Evolutionary conservation across 2,888 invertebrate genomes (phyloP).

Genomic region (Aphelenchoides bicaudatus): DNA sequence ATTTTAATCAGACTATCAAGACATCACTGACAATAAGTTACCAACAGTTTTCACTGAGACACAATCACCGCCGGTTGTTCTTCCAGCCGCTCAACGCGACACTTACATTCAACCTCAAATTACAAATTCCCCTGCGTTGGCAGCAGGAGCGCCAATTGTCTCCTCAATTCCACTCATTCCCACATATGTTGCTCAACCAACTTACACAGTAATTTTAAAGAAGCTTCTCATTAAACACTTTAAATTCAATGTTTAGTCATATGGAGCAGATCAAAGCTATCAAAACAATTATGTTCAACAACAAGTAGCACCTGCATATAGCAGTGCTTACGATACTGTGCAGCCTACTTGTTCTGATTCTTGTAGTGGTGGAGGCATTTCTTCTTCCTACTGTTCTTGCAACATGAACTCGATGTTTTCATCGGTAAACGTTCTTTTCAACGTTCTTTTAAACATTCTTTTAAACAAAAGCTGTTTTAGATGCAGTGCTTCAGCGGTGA

Average conservation of each 20-base stretch:
- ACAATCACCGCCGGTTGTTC: not conserved
- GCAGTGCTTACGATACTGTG: constrained; percentile 5
- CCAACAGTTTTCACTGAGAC: constrained; percentile 13
- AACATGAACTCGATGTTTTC: constrained; percentile 20
- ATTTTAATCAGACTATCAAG: not conserved
- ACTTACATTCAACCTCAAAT: too few species aligned
- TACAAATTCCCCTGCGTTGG: too few species aligned
- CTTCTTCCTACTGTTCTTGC: constrained; percentile 2
- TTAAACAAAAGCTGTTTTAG: too few species aligned
- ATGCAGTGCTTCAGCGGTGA: constrained; percentile 58
- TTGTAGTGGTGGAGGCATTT: too few species aligned
- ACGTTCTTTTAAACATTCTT: constrained; percentile 39
- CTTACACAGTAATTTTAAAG: constrained; percentile 2
- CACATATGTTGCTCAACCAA: constrained; percentile 4
- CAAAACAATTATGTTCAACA: constrained; percentile 15
- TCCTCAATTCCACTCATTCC: not conserved
- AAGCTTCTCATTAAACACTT: too few species aligned
- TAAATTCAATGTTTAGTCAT: not conserved
- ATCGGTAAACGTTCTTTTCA: too few species aligned
- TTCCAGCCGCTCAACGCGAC: too few species aligned
- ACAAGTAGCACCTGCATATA: not conserved
- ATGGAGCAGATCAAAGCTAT: not conserved
- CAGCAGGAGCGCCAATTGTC: not conserved
- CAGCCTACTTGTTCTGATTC: not conserved
- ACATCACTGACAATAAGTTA: not conserved